Conservation (phyloP, 2,113 vertebrate species). For the Anhinga anhinga region DNA sequence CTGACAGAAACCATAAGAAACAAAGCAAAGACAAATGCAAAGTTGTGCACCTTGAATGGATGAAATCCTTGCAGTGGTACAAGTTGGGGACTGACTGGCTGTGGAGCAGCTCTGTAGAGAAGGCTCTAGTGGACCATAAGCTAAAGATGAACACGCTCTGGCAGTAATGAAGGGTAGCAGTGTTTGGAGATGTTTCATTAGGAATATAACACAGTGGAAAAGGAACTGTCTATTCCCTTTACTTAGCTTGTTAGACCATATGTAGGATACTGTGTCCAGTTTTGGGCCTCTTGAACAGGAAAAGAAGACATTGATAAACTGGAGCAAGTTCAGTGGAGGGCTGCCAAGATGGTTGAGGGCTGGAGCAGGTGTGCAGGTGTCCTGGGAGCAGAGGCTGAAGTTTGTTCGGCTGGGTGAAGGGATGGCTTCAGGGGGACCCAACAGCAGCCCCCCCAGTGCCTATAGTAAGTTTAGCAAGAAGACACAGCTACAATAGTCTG, state of each 20-base stretch:
- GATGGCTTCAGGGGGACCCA: not conserved
- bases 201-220: fast-evolving
- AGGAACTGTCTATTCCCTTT: not conserved
- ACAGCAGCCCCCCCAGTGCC: fast-evolving
- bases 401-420: not conserved
- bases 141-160: not conserved
- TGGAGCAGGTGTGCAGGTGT: not conserved
- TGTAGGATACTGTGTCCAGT: not conserved
- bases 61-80: not conserved
- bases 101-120: not conserved
- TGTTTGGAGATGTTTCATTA: not conserved
- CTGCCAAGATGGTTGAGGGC: not conserved
- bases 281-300: not conserved
- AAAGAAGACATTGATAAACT: not conserved
- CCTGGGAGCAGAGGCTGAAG: not conserved
- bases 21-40: not conserved
- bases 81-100: not conserved
- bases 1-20: not conserved
- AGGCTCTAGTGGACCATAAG: not conserved
- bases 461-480: not conserved
- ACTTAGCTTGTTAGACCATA: not conserved
- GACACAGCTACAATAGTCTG: not conserved
- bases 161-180: not conserved
- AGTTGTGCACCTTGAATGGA: not conserved
- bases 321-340: not conserved